A percentile compares a stretch with the other conserved stretches of the same genome.
Conservation (phyloP, 2,113 vertebrate species). For the Microtus pennsylvanicus region DNA sequence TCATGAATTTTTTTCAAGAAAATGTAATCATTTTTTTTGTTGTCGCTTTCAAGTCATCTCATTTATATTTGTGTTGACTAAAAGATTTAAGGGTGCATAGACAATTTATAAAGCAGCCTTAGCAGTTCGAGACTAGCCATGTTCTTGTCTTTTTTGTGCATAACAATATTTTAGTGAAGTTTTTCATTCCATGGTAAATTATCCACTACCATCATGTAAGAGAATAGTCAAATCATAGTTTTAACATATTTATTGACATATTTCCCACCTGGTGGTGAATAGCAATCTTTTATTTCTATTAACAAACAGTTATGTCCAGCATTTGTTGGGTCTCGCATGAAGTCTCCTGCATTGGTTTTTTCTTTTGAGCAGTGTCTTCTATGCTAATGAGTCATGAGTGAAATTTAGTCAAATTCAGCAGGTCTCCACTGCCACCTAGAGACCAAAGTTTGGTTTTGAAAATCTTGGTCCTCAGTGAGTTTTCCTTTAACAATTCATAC, state of each 20-base stretch:
- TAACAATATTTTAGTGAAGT: neutral
- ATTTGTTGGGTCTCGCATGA: constrained; percentile 35
- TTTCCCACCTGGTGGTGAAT: constrained; percentile 52
- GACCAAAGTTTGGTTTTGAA: constrained; percentile 80
- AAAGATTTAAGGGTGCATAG: neutral
- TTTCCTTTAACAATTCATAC: neutral
- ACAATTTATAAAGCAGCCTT: neutral
- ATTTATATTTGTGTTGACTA: neutral
- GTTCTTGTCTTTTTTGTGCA: neutral
- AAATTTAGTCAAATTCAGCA: constrained; percentile 80
- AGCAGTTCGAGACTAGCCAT: neutral
- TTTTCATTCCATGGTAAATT: neutral
- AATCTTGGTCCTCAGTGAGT: constrained; percentile 60
- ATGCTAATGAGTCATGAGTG: neutral
- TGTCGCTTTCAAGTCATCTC: neutral
- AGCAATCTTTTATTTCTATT: constrained; percentile 48
- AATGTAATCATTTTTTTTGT: neutral
- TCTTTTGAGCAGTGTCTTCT: constrained; percentile 47
- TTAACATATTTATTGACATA: neutral
- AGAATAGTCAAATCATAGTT: neutral
- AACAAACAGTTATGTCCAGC: constrained; percentile 55
- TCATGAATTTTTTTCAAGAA: too few relatives aligned
- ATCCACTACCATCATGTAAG: neutral
- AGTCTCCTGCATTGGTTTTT: constrained; percentile 34
- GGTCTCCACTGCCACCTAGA: constrained; percentile 90